Conservation (phyloP, 2,797 vertebrate genomes). For the Acanthurus lineatus region DNA sequence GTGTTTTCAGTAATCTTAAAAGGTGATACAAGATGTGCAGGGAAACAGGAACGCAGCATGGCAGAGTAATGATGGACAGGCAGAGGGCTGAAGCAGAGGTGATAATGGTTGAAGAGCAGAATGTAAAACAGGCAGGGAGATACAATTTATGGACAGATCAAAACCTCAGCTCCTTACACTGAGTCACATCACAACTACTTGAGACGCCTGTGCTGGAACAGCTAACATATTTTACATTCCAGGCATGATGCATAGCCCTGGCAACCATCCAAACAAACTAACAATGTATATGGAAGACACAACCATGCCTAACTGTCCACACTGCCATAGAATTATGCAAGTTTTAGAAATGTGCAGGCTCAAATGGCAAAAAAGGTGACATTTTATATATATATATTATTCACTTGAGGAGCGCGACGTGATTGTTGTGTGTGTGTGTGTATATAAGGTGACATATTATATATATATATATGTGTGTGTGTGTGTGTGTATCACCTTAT, state of each 20-base stretch:
- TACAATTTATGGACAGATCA: slow-evolving; percentile 23
- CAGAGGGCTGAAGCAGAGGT: slow-evolving; percentile 18
- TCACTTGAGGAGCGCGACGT: no score
- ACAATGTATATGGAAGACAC: not conserved
- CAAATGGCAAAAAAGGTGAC: not conserved
- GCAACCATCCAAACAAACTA: slow-evolving; percentile 33
- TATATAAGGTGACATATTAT: no score
- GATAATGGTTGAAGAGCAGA: slow-evolving; percentile 23
- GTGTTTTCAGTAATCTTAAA: not conserved
- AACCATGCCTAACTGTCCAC: not conserved
- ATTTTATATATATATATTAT: no score
- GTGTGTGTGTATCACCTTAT: no score
- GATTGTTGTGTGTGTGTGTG: no score
- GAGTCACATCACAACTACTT: slow-evolving; percentile 45
- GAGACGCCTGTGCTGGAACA: slow-evolving; percentile 32
- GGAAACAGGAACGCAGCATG: not conserved
- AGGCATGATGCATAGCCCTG: slow-evolving; percentile 13
- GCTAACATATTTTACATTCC: slow-evolving; percentile 56
- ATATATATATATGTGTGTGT: no score
- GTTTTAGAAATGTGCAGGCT: not conserved
- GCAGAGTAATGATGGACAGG: slow-evolving; percentile 23
- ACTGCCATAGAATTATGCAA: not conserved
- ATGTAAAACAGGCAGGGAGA: slow-evolving; percentile 27
- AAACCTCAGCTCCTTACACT: not conserved
- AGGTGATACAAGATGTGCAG: not conserved